Percentiles rank a stretch among this genome's conserved stretches.
phyloP scores from a whole-genome alignment of 2,113 vertebrate genomes.

The Orientallactaga bullata region DNA sequence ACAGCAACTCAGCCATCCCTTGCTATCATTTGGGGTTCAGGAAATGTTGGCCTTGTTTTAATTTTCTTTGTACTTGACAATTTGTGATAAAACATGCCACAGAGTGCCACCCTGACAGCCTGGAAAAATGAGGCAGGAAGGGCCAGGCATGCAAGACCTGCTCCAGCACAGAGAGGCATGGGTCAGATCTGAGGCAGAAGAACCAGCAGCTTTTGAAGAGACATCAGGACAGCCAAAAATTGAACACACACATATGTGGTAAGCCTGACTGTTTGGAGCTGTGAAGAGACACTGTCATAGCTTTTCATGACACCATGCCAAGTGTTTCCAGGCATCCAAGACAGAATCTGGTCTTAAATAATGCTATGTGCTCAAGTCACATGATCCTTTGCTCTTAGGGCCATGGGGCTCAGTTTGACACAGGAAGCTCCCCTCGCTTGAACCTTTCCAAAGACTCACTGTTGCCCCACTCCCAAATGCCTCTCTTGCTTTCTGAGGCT shows the following conservation, averaged over 20 bases:
- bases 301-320: constrained; percentile 69
- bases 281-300: constrained; percentile 51
- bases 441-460: background rate
- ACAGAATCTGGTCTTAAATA: constrained; percentile 32
- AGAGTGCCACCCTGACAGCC: background rate
- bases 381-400: constrained; percentile 29
- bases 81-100: constrained; percentile 31
- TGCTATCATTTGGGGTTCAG: background rate
- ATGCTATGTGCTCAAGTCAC: constrained; percentile 39
- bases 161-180: background rate
- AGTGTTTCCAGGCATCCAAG: constrained; percentile 62
- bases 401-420: background rate
- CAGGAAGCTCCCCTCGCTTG: background rate
- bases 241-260: constrained; percentile 58
- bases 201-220: constrained; percentile 31
- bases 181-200: background rate
- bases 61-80: constrained; percentile 30
- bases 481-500: background rate
- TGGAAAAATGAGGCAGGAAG: background rate
- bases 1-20: background rate
- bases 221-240: constrained; percentile 61
- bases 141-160: background rate
- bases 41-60: constrained; percentile 8
- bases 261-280: constrained; percentile 52
- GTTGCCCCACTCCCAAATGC: background rate